A percentile compares a stretch with the other conserved stretches of the same genome.
Conservation (phyloP, 2,113 vertebrate species). For the Sciurus niger region DNA sequence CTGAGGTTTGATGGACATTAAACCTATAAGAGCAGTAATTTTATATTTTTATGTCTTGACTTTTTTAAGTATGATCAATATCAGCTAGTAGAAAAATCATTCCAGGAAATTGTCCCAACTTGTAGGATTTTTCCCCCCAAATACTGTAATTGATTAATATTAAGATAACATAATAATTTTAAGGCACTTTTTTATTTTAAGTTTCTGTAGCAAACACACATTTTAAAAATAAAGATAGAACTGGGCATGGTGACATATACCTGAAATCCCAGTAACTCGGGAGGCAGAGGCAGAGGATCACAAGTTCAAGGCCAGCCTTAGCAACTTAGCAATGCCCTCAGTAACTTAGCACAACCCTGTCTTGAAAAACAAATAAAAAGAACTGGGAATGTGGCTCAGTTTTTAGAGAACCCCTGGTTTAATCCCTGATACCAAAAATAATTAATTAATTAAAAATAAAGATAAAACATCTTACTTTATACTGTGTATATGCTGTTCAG, state of each 20-base stretch:
- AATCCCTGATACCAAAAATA: no score
- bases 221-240: neutral
- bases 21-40: slow-evolving; percentile 10
- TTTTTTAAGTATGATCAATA: neutral
- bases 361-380: no score
- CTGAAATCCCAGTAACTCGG: no score
- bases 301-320: no score
- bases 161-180: slow-evolving; percentile 36
- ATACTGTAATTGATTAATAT: neutral
- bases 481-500: neutral
- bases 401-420: no score
- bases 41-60: slow-evolving; percentile 33
- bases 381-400: no score
- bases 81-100: slow-evolving; percentile 24
- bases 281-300: no score
- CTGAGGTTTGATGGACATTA: neutral
- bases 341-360: no score
- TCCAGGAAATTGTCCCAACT: neutral
- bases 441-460: neutral
- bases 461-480: neutral
- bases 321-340: no score
- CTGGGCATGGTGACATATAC: no score
- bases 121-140: neutral
- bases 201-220: neutral
- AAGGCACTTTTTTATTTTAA: neutral